Base-by-base conservation (phyloP, 2,113 vertebrate species). In the Sclerurus mexicanus region DNA sequence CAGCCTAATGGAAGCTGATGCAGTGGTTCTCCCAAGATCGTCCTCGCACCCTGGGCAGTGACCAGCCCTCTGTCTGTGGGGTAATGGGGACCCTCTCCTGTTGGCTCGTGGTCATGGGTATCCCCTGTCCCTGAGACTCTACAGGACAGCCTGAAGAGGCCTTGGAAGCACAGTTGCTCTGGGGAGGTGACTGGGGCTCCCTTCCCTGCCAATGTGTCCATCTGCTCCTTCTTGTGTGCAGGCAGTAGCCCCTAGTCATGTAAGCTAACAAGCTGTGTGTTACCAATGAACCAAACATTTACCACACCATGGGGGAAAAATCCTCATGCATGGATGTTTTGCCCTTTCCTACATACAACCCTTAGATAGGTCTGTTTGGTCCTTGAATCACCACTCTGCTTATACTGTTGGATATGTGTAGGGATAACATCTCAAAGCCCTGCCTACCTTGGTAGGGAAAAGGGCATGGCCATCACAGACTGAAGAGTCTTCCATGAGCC, bases 161-260 rank as follows among this genome's bases (percentile, higher is more conserved):
- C 4, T 3, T 71, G 46, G 7, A 7, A 33, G n/a, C 5, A 76
- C 52, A 28, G 17, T 14, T 63, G 25, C 7, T 69, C 59, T 92
- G 39, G 16, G 31, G 20, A 72, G 30, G 14, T 55, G 58, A 46
- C 8, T 9, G 12, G 10, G 23, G 5, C 2, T 84, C 21, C 14
- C 14, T 80, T 13, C 44, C 0, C 0, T n/a, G 25, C 6, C 2
- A 1, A 3, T 12, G 35, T 47, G 22, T 18, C 33, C 9, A 23
- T 68, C 22, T 72, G 28, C 21, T 90, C 22, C 18, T 68, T 53
- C 60, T n/a, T 1, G 0, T 25, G 11, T 3, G 2, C 1, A 4
- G 24, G 33, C 2, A 68, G 5, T 22, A 55, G 9, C 6, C 23
- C 35, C 59, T 35, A 59, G 35, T 24, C 13, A 28, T 27, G 10